Evolutionary conservation across 2,113 vertebrate species (phyloP).

Genomic region (Recurvirostra avosetta): DNA sequence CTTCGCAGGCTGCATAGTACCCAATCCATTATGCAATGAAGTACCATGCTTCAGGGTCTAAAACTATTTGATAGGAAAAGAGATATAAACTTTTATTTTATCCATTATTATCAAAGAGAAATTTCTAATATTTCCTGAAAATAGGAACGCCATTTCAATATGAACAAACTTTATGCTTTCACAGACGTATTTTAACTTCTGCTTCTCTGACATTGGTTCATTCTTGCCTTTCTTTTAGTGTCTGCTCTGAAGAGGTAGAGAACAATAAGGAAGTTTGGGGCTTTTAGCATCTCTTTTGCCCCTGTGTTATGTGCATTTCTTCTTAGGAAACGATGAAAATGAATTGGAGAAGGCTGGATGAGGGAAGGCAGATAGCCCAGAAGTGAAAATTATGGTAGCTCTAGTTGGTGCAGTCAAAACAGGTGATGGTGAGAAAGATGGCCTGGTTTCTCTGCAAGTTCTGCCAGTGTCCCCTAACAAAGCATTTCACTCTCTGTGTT

Average conservation of each 20-base stretch:
- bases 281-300: background rate
- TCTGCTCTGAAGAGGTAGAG: background rate
- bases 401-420: background rate
- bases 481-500: background rate
- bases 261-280: background rate
- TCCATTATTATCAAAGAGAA: background rate
- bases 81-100: background rate
- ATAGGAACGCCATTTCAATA: background rate
- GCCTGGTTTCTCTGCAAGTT: background rate
- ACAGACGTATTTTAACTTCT: background rate
- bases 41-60: background rate
- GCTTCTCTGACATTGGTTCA: background rate
- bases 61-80: background rate
- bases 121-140: background rate
- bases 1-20: background rate
- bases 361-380: background rate
- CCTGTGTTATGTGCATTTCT: background rate
- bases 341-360: background rate
- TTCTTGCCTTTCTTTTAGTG: background rate
- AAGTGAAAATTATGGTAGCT: background rate
- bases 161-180: background rate
- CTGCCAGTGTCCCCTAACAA: background rate
- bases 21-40: background rate
- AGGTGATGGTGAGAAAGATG: background rate
- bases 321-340: background rate